Conservation (phyloP, 2,797 vertebrate genomes). For the Chiloscyllium punctatum region DNA sequence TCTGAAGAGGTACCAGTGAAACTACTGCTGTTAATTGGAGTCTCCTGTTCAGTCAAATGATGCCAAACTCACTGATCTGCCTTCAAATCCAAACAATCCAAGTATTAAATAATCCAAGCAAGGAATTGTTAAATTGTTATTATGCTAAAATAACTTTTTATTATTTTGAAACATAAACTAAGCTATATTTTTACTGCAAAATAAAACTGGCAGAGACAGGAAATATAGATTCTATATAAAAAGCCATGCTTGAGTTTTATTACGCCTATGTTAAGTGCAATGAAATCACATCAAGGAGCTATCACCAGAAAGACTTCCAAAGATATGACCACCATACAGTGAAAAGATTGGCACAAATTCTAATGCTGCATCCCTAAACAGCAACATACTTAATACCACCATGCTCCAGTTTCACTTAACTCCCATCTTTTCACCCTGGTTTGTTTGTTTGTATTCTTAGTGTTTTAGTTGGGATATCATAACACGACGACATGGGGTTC, state of each 20-base stretch:
- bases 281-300: neutral
- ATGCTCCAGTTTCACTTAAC: no score
- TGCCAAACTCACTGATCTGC: neutral
- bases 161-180: neutral
- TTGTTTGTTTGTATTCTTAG: neutral
- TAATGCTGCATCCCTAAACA: neutral
- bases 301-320: neutral
- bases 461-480: neutral
- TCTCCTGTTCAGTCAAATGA: neutral
- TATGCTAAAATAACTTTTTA: neutral
- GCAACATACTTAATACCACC: neutral
- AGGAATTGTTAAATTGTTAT: neutral
- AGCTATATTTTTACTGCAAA: neutral
- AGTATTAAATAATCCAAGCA: neutral
- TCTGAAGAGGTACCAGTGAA: no score
- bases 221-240: constrained; percentile 3
- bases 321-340: neutral
- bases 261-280: neutral
- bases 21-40: neutral
- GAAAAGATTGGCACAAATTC: neutral
- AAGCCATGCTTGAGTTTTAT: neutral
- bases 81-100: neutral
- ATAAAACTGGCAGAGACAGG: neutral
- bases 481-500: neutral
- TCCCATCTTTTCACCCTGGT: neutral